phyloP scores from a whole-genome alignment of 2,888 invertebrate genomes.

The Limnephilus marmoratus region DNA sequence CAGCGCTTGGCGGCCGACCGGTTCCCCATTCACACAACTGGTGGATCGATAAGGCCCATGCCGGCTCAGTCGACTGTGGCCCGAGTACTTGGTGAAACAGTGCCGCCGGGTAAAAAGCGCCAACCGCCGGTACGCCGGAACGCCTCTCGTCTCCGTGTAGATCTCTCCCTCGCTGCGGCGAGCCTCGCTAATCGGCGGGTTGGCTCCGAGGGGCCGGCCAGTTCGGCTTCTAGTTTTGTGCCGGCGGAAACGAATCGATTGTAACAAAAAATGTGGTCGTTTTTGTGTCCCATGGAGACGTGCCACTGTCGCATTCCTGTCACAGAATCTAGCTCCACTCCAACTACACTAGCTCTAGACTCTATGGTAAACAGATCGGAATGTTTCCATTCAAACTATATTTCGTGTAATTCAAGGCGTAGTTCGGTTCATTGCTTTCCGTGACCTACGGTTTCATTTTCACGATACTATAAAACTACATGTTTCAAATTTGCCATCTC shows the following conservation, averaged over 20 bases:
- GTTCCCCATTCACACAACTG: constrained; percentile 53
- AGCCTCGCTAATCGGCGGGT: constrained; percentile 73
- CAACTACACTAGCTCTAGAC: not conserved
- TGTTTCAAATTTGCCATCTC: not conserved
- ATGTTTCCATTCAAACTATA: constrained; percentile 39
- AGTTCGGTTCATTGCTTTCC: not conserved
- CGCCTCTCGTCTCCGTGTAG: constrained; percentile 76
- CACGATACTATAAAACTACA: not conserved
- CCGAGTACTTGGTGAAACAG: not conserved
- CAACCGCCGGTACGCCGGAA: not conserved
- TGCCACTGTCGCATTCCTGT: constrained; percentile 50
- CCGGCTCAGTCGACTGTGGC: not conserved
- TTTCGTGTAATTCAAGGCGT: not conserved
- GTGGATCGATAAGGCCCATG: constrained; percentile 48
- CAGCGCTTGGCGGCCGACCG: constrained; percentile 37
- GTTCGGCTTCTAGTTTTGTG: constrained; percentile 46
- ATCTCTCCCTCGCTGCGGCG: constrained; percentile 74
- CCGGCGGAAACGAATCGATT: constrained; percentile 56
- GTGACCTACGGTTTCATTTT: not conserved
- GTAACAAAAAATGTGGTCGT: constrained; percentile 55
- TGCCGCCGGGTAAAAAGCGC: constrained; percentile 41
- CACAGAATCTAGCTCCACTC: constrained; percentile 6
- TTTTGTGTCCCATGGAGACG: constrained; percentile 44
- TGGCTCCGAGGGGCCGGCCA: constrained; percentile 71
- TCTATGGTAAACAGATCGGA: constrained; percentile 39